A percentile compares a stretch with the other conserved stretches of the same genome.
Conservation (phyloP, 2,888 invertebrate species). For the Luperina nickerlii region DNA sequence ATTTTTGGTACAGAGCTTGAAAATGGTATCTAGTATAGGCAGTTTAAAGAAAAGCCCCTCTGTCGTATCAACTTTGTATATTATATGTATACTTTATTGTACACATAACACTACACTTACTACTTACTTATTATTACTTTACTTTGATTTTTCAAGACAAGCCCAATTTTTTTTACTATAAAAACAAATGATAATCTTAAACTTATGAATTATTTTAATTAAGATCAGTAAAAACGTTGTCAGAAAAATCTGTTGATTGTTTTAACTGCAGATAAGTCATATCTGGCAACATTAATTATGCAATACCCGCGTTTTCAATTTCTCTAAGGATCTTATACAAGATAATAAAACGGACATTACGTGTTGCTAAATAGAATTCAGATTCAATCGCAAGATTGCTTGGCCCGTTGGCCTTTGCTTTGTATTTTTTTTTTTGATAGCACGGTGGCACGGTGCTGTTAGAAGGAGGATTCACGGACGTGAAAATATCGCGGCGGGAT, state of each 20-base stretch:
- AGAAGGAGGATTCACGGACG: neutral
- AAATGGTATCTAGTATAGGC: too few species aligned
- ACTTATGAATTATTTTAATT: neutral
- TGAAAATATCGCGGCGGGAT: neutral
- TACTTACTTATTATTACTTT: too few species aligned
- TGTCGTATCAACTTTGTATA: too few species aligned
- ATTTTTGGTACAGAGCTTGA: too few species aligned
- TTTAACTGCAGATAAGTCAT: slow-evolving; percentile 25
- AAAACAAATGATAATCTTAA: neutral
- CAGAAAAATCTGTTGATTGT: neutral
- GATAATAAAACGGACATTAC: slow-evolving; percentile 32
- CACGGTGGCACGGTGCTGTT: neutral
- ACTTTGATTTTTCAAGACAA: too few species aligned
- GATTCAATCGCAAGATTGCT: slow-evolving; percentile 23
- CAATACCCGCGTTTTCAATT: slow-evolving; percentile 59
- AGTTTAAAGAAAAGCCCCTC: too few species aligned
- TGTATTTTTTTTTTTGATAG: neutral
- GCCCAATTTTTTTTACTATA: too few species aligned
- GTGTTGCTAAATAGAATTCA: slow-evolving; percentile 18
- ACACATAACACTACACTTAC: too few species aligned
- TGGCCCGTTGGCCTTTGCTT: neutral
- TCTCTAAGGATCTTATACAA: slow-evolving; percentile 35
- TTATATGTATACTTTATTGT: too few species aligned
- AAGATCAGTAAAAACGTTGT: neutral
- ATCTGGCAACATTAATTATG: slow-evolving; percentile 42